A percentile compares a stretch with the other conserved stretches of the same genome.
These are phyloP conservation scores for Xestoiulus laeticollis DNA, from an alignment of 2,888 invertebrate genomes.

Conservation along the genomic window DNA sequence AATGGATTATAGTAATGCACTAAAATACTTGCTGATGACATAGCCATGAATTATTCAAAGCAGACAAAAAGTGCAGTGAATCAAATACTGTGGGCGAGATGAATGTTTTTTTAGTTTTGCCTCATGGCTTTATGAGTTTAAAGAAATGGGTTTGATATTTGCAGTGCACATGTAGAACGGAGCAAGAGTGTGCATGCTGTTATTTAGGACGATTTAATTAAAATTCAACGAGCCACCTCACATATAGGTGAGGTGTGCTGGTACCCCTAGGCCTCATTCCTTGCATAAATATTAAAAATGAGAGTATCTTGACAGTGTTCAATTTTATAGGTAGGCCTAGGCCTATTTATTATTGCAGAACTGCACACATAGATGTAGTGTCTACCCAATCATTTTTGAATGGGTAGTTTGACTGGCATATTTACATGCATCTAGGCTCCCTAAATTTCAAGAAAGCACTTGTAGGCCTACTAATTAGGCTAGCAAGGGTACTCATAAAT, in stretches of 20 bases:
- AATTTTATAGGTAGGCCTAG: too few species aligned
- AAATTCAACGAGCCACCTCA: background rate
- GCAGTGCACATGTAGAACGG: background rate
- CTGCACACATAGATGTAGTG: too few species aligned
- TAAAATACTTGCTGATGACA: constrained; percentile 43
- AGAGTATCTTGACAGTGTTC: too few species aligned
- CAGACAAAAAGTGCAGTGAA: background rate
- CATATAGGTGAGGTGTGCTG: background rate
- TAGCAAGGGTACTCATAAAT: too few species aligned
- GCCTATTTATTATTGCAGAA: too few species aligned
- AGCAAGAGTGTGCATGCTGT: background rate
- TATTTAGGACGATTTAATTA: background rate
- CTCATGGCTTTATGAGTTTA: background rate
- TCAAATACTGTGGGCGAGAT: background rate
- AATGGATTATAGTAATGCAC: background rate
- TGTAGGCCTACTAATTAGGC: too few species aligned
- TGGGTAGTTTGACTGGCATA: too few species aligned
- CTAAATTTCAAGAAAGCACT: too few species aligned
- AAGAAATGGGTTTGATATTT: background rate
- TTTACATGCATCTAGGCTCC: too few species aligned
- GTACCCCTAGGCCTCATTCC: background rate
- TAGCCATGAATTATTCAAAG: constrained; percentile 55
- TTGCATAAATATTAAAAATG: background rate
- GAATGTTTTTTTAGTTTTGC: background rate
- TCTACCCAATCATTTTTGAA: too few species aligned